Conservation (phyloP, 2,797 vertebrate species). For the Betta splendens region DNA sequence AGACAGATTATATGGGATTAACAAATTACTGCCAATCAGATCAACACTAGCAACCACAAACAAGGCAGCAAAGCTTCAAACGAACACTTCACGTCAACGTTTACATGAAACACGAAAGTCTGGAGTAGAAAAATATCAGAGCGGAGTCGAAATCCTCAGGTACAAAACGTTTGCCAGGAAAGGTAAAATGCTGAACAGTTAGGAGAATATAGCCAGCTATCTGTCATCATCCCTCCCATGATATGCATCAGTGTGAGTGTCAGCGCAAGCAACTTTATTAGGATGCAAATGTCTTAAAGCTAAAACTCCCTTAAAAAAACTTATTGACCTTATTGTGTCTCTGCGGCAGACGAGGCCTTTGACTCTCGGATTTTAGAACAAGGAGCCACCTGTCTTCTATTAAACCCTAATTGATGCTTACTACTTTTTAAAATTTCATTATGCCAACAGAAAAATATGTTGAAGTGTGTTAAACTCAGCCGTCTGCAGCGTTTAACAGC, state of each 20-base stretch:
- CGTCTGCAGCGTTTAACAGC: neutral
- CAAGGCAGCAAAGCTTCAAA: constrained; percentile 31
- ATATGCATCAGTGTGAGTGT: too few relatives aligned
- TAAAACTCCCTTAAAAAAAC: neutral
- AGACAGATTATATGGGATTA: constrained; percentile 51
- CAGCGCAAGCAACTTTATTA: too few relatives aligned
- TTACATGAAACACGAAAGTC: constrained; percentile 42
- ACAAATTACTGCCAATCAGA: constrained; percentile 39
- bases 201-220: constrained; percentile 86
- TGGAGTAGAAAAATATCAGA: constrained; percentile 67
- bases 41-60: constrained; percentile 30
- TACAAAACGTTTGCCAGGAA: constrained; percentile 59
- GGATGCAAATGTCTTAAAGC: neutral
- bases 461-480: neutral
- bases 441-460: neutral
- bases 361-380: neutral
- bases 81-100: constrained; percentile 31
- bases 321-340: too few relatives aligned
- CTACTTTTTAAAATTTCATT: too few relatives aligned
- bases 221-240: too few relatives aligned
- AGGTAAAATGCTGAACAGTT: constrained; percentile 43
- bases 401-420: neutral
- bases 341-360: neutral
- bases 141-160: constrained; percentile 64
- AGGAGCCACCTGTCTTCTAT: neutral